Evolutionary conservation across 2,113 vertebrate genomes (phyloP).

Genomic region (Larimichthys polyactis): DNA sequence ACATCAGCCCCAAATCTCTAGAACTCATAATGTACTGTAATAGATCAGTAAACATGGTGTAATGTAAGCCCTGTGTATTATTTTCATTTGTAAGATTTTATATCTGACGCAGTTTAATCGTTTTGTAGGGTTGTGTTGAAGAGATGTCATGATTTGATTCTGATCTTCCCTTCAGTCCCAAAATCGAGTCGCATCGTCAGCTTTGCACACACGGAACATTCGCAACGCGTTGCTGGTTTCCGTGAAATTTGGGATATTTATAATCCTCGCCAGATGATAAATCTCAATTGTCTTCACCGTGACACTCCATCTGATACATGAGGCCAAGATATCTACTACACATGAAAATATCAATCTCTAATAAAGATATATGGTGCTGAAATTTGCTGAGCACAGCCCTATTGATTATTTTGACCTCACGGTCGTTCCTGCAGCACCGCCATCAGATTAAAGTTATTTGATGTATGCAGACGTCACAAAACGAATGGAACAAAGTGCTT

Average conservation of each 20-base stretch:
- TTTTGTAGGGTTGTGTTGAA: not conserved
- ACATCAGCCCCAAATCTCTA: not conserved
- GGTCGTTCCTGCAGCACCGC: not conserved
- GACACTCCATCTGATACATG: not conserved
- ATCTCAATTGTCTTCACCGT: not conserved
- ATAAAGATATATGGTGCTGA: not conserved
- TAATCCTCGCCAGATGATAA: not conserved
- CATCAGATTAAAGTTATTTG: not conserved
- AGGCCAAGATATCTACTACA: not conserved
- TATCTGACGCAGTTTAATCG: not conserved
- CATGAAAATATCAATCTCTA: not conserved
- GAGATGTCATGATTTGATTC: not conserved
- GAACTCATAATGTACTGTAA: not conserved
- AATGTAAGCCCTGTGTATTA: not conserved
- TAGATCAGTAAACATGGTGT: not conserved
- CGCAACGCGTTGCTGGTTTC: not conserved
- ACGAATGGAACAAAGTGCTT: not conserved
- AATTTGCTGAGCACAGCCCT: not conserved
- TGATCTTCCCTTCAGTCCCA: not conserved
- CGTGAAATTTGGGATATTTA: not conserved
- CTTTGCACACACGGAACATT: not conserved
- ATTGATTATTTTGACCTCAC: not conserved
- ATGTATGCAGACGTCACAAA: not conserved
- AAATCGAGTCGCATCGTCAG: not conserved
- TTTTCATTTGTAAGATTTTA: not conserved